Base-by-base conservation (phyloP, 64 coral and sea anemone genomes). In the Hydrozoanthus tunicans region DNA sequence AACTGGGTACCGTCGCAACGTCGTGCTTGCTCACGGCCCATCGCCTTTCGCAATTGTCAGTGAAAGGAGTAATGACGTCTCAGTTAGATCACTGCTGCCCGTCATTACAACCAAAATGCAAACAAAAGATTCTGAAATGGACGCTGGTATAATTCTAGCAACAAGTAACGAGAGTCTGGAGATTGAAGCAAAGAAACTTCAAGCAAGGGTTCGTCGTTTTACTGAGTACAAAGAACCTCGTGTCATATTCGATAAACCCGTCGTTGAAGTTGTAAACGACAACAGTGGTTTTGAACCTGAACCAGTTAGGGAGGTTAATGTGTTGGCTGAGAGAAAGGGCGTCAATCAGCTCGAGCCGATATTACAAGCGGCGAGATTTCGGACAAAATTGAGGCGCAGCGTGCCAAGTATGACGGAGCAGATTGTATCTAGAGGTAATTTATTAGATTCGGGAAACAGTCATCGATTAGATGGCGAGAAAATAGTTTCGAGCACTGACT, bases 151-250 rank as follows among this genome's bases (percentile, higher is more conserved):
- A 58, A 88, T 75, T 17, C 20, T 88, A 43, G 55, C 69, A 71
- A 43, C 84, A 59, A 61, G 74, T 59, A 60, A 73, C 55, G 26
- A 75, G 11, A 75, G 51, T 1, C 68, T 74, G 51, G 25, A 74
- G 0, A 56, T 70, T 25, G 68, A 74, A 70, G 68, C 55, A 25
- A 60, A 60, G 17, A 88, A 24, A 59, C 84, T 88, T 61, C 56
- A 88, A 88, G 84, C 84, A 25, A 88, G 59, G 6, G 84, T 88
- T 27, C 84, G 69, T 6, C 68, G 84, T 73, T 88, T 88, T 58
- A 88, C 68, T 0, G 84, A 88, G 24, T 59, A 88, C 11, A 88
- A 56, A 61, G 54, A 59, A 17, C 56, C 66, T 25, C n/a, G 67
- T 65, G 53, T 73, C 53, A 56, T 24, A 17, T 75, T 88, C 51